Evolutionary conservation across 2,888 invertebrate genomes (phyloP).

Genomic region (Tuta absoluta): DNA sequence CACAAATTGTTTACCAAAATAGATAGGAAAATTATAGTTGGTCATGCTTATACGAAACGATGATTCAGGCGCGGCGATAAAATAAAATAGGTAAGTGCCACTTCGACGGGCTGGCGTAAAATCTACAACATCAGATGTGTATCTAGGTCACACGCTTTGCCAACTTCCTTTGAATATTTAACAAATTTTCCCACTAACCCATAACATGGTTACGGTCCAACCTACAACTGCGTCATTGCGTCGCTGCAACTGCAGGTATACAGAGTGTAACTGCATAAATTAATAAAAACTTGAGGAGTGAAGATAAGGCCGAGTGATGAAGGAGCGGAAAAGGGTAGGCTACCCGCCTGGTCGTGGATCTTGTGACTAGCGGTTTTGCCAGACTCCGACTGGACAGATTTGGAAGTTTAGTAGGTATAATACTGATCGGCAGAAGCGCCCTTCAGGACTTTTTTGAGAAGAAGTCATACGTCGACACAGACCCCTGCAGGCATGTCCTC

Average conservation of each 20-base stretch:
- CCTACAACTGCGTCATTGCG: not conserved
- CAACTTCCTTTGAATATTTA: slow-evolving; percentile 26
- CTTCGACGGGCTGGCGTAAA: slow-evolving; percentile 17
- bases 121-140: slow-evolving; percentile 22
- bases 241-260: not conserved
- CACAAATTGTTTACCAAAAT: not conserved
- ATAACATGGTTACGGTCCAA: slow-evolving; percentile 13
- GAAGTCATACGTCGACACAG: no score
- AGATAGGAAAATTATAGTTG: not conserved
- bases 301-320: no score
- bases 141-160: slow-evolving; percentile 27
- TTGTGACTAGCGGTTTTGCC: no score
- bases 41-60: not conserved
- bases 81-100: slow-evolving; percentile 16
- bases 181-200: slow-evolving; percentile 17
- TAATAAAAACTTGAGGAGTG: no score
- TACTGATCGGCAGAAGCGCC: no score
- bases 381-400: no score
- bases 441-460: no score
- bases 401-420: no score
- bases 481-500: no score
- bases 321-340: no score
- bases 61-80: slow-evolving; percentile 6
- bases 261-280: not conserved
- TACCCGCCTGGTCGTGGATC: no score